Conservation (phyloP, 2,888 invertebrate species). For the Pseudococcus jackbeardsleyi region DNA sequence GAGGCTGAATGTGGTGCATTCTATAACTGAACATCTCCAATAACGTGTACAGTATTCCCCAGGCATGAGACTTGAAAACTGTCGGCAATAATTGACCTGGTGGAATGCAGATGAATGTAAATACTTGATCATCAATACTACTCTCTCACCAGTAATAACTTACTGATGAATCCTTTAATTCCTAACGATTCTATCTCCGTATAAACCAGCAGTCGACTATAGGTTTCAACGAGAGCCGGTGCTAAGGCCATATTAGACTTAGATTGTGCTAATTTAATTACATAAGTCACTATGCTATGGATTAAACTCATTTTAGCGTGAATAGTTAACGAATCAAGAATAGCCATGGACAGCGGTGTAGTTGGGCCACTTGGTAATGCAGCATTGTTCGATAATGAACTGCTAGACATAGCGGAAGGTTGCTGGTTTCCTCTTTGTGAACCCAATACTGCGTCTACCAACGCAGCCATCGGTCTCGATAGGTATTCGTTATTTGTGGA, state of each 20-base stretch:
- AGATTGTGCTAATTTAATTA: conserved; percentile 89
- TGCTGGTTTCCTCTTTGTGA: conserved; percentile 71
- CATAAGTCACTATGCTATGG: conserved; percentile 87
- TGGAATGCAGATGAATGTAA: conserved; percentile 65
- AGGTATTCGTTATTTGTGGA: conserved; percentile 94
- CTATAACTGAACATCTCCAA: conserved; percentile 97
- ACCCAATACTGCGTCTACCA: conserved; percentile 88
- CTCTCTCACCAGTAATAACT: conserved; percentile 69
- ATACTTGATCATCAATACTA: neutral
- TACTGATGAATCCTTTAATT: conserved; percentile 95
- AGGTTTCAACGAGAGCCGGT: conserved; percentile 94
- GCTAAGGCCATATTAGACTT: conserved; percentile 88
- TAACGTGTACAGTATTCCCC: conserved; percentile 95
- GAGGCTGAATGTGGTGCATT: conserved; percentile 95
- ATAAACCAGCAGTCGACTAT: conserved; percentile 91
- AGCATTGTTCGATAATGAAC: conserved; percentile 71
- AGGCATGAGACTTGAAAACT: conserved; percentile 92
- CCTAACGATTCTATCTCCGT: conserved; percentile 97
- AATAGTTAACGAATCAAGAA: conserved; percentile 88
- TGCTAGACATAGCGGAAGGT: conserved; percentile 71
- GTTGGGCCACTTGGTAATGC: conserved; percentile 77
- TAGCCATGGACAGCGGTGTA: conserved; percentile 90
- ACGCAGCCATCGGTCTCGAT: conserved; percentile 90
- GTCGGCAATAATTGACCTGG: conserved; percentile 88
- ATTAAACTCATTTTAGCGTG: conserved; percentile 96